A percentile compares a stretch with the other conserved stretches of the same genome.
Evolutionary conservation across 1,140 invertebrate genomes (phyloP).

Genomic region (Globodera ellingtonae): DNA sequence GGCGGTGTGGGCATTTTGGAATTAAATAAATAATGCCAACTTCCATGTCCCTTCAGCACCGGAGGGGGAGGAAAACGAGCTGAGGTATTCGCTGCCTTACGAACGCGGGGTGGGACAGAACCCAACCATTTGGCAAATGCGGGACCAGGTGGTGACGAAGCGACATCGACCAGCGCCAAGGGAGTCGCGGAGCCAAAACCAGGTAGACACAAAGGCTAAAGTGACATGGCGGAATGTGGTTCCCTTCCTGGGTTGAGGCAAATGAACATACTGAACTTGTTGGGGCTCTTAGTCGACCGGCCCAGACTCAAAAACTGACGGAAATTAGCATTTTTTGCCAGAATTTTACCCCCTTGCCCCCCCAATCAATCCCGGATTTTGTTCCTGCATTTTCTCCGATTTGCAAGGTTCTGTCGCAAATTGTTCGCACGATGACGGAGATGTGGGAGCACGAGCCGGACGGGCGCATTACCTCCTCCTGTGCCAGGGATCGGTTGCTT

Average conservation of each 20-base stretch:
- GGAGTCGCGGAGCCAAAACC: slow-evolving; percentile 31
- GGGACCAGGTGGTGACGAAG: slow-evolving; percentile 87
- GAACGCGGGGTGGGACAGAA: slow-evolving; percentile 91
- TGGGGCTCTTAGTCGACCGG: no score
- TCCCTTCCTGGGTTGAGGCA: no score
- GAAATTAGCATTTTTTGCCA: no score
- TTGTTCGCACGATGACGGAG: slow-evolving; percentile 53
- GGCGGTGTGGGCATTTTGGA: slow-evolving; percentile 53
- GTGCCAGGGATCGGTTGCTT: slow-evolving; percentile 47
- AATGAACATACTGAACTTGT: no score
- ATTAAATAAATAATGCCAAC: slow-evolving; percentile 23
- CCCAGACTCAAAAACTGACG: no score
- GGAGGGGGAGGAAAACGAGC: slow-evolving; percentile 71
- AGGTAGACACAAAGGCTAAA: slow-evolving; percentile 15
- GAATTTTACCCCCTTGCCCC: no score
- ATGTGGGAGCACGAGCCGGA: slow-evolving; percentile 61
- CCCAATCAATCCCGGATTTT: no score
- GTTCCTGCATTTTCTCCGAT: no score
- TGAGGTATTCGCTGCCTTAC: slow-evolving; percentile 81
- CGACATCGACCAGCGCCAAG: slow-evolving; percentile 77
- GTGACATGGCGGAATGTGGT: no score
- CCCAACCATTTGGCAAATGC: slow-evolving; percentile 94
- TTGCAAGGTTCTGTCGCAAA: slow-evolving; percentile 28
- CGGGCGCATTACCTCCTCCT: slow-evolving; percentile 57
- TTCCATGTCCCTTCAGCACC: slow-evolving; percentile 28